phyloP scores from a whole-genome alignment of 2,113 vertebrate species.

The Gymnobelideus leadbeateri region DNA sequence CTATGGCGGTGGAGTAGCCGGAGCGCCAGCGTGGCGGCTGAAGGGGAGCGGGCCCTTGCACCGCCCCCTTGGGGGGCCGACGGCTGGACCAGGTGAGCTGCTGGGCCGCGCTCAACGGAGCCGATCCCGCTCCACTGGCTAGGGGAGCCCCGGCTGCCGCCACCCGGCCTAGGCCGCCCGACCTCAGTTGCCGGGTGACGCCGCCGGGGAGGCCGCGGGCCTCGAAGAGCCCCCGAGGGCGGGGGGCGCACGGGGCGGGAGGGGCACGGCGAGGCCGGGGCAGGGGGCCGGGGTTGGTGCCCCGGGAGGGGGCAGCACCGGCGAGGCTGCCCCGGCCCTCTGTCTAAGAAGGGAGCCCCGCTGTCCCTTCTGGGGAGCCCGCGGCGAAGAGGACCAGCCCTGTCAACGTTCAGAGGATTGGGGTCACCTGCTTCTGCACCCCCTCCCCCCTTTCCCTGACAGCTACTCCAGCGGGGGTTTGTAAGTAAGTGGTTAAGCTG shows the following conservation, averaged over 20 bases:
- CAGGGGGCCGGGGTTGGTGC: not conserved
- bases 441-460: too few species aligned
- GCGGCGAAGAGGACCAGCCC: not conserved
- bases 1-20: constrained; percentile 66
- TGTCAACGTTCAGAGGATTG: not conserved
- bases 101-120: not conserved
- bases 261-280: not conserved
- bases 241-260: not conserved
- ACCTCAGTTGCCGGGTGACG: not conserved
- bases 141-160: not conserved
- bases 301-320: not conserved
- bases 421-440: too few species aligned
- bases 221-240: not conserved
- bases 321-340: not conserved
- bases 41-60: constrained; percentile 35
- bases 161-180: constrained; percentile 48
- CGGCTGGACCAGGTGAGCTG: constrained; percentile 75
- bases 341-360: constrained; percentile 47
- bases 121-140: not conserved
- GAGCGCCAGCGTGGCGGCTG: constrained; percentile 38
- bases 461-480: too few species aligned
- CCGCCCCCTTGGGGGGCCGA: constrained; percentile 55
- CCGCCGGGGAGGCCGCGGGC: too few species aligned
- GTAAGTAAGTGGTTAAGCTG: not conserved
- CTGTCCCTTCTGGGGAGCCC: not conserved